Evolutionary conservation across 1,140 invertebrate genomes (phyloP), one percentile per base, ranked within the genome.

Genomic region (Steinernema khuongi): DNA sequence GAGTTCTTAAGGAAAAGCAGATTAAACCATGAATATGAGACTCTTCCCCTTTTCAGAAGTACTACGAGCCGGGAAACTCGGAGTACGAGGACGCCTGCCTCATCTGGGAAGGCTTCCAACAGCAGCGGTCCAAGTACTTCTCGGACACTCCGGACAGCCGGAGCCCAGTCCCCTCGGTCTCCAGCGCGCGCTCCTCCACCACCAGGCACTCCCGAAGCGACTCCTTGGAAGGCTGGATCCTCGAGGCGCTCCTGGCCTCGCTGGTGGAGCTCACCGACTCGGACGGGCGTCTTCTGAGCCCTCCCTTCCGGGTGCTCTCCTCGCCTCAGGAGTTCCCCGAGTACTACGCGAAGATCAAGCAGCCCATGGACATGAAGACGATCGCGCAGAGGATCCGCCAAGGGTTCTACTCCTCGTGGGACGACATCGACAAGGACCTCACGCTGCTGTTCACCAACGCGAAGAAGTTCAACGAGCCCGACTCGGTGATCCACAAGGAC

Each of bases 331-430:
- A 97, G 78, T 96, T 97, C 86, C 94, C 95, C 0, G 93, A 96
- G 85, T 99, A 98, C 86, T 99, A 96, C 85, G 94, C 99, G 86
- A 91, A 97, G 0, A 98, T 99, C 31, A 96, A 96, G 83, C 91
- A 92, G 77, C 96, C 96, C 0, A 95, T 99, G 81, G 95, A 99
- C 85, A 91, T 99, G 90, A 94, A 96, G 81, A 91, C 91, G 78
- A 97, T 99, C 76, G 90, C 91, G 0, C 91, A 93, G 66, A 94
- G 94, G 82, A 87, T 96, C 43, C 92, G 92, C 83, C 90, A 90
- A 32, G 86, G 81, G 30, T 83, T 87, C 73, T 99, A 99, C 85
- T 91, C 92, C 18, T 89, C 85, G 75, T 84, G 97, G 14, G 86
- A 88, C 67, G 93, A 95, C 60, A 88, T 99, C 87, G 94, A 97